Base-by-base conservation (phyloP, 2,888 invertebrate genomes). In the Aleiodes leptofemur region DNA sequence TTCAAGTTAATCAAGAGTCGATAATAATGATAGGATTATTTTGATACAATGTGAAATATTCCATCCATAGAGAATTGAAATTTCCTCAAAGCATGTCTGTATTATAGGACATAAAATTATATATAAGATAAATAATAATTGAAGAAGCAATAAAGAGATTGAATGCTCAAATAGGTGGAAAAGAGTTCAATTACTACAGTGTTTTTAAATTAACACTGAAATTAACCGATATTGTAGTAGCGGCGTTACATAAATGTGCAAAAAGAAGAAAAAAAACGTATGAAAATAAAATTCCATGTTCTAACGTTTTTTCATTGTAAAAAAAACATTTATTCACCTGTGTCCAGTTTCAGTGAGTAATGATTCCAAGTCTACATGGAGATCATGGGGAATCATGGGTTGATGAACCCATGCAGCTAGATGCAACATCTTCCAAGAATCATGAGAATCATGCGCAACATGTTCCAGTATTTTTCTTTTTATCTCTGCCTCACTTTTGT, bases 351-450 rank as follows among this genome's bases (percentile, higher is more conserved):
- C 88, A 66, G 82, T 66, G 7, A 89, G 81, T 80, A 88, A 82
- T 14, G 85, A 82, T 77, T 88, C 88, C 38, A 87, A 71, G 61
- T 73, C 74, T 38, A 77, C 78, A 11, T 76, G 79, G 14, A 85
- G 38, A 75, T 79, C 78, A 31, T 83, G 80, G 31, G 84, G 74
- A 69, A 91, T 83, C 73, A 88, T 87, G 5, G 90, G 88, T 80
- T 91, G 89, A 79, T 90, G 88, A 9, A 88, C 82, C 91, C 91
- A 91, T 4, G 87, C 82, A 7, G 90, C 86, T 4, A 88, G 82
- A 78, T 89, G 88, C 73, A 90, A 86, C 89, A 90, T 90, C 79
- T 90, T 84, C 73, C 78, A 82, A 59, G 87, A 82, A 64, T 90
- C 87, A 13, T 83, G 83, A 68, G 76, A 73, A 77, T 84, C 82